phyloP scores from a whole-genome alignment of 37 sponge, comb jelly and placozoan species.

The Dysidea cf. avara region DNA sequence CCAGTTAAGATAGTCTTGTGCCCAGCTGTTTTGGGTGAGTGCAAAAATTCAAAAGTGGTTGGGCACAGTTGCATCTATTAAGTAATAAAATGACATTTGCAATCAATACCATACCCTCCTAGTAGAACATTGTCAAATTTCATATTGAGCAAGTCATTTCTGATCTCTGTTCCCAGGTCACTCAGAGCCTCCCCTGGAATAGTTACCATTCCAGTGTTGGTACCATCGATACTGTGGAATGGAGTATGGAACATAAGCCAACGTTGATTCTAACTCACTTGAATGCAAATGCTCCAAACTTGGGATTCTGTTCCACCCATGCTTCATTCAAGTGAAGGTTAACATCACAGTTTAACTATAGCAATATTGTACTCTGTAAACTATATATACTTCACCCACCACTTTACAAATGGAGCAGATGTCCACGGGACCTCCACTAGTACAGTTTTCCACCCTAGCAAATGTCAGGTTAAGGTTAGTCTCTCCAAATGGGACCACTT shows the following conservation, averaged over 20 bases:
- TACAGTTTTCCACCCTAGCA: slow-evolving; percentile 38
- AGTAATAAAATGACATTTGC: background rate
- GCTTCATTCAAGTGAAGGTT: slow-evolving; percentile 33
- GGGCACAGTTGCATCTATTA: background rate
- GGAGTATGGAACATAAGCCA: too few species aligned
- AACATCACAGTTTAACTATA: slow-evolving; percentile 35
- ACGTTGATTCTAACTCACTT: background rate
- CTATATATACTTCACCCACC: slow-evolving; percentile 18
- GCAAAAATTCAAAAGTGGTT: slow-evolving; percentile 2
- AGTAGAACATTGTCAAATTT: slow-evolving; percentile 28
- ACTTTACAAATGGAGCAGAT: slow-evolving; percentile 27
- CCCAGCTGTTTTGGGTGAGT: too few species aligned
- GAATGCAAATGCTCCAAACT: slow-evolving; percentile 23
- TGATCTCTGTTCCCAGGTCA: slow-evolving; percentile 28
- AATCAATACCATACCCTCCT: slow-evolving; percentile 13
- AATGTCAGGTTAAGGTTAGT: slow-evolving; percentile 39
- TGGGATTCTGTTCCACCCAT: slow-evolving; percentile 42
- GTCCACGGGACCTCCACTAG: slow-evolving; percentile 40
- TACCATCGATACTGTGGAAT: slow-evolving; percentile 8
- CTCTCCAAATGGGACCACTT: slow-evolving; percentile 41
- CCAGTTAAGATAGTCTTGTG: too few species aligned
- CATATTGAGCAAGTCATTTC: slow-evolving; percentile 19
- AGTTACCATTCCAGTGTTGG: slow-evolving; percentile 19
- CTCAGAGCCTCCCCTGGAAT: slow-evolving; percentile 38
- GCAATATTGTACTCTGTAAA: background rate